phyloP scores from a whole-genome alignment of 2,888 invertebrate species.

The Nyleta sp. region DNA sequence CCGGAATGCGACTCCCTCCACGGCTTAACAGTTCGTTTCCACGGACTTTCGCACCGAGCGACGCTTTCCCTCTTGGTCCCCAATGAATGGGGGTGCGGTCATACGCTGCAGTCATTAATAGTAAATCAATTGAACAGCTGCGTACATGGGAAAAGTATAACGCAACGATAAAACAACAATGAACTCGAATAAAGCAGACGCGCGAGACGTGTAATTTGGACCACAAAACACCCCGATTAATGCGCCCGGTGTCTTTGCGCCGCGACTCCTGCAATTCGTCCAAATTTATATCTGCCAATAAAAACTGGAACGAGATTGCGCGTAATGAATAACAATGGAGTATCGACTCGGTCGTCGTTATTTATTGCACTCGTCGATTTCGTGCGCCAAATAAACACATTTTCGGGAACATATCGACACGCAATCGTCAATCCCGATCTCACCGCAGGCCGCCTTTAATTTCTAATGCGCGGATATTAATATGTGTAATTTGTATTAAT shows the following conservation, averaged over 20 bases:
- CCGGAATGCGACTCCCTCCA: slow-evolving; percentile 78
- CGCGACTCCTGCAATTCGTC: slow-evolving; percentile 16
- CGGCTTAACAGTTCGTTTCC: slow-evolving; percentile 63
- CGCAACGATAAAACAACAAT: slow-evolving; percentile 55
- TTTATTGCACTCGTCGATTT: slow-evolving; percentile 12
- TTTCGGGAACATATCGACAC: no score
- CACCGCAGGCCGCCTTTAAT: no score
- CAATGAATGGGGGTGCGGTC: slow-evolving; percentile 54
- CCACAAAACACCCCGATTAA: slow-evolving; percentile 46
- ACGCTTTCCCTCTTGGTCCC: slow-evolving; percentile 53
- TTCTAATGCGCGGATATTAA: slow-evolving; percentile 23
- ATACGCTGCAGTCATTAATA: slow-evolving; percentile 59
- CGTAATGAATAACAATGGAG: slow-evolving; percentile 44
- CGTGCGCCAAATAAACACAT: no score
- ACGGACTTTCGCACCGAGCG: slow-evolving; percentile 70
- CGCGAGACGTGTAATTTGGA: slow-evolving; percentile 45
- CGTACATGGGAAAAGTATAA: slow-evolving; percentile 50
- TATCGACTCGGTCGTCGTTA: slow-evolving; percentile 14
- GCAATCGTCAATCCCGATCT: slow-evolving; percentile 3
- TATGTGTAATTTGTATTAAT: slow-evolving; percentile 46
- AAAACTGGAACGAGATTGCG: slow-evolving; percentile 11
- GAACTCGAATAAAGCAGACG: slow-evolving; percentile 51
- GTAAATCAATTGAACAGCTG: slow-evolving; percentile 63
- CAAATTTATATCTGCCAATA: slow-evolving; percentile 49
- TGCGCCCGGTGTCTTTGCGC: slow-evolving; percentile 37